Evolutionary conservation across 2,888 invertebrate species (phyloP).

Genomic region (Calameuta pallipes): DNA sequence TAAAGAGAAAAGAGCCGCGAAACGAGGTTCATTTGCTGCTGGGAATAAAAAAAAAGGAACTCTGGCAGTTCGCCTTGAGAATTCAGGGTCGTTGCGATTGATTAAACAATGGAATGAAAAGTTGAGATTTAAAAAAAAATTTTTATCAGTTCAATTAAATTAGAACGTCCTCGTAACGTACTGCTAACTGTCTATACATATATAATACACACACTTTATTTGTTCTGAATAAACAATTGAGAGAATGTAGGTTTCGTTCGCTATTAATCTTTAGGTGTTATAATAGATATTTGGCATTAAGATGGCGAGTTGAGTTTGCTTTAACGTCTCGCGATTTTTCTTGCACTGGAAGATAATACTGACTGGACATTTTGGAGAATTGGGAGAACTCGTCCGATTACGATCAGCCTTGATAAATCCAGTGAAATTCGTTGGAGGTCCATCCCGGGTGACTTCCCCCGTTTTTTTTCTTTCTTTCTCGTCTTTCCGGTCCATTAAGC

Average conservation of each 20-base stretch:
- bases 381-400: background rate
- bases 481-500: constrained; percentile 47
- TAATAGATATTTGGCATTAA: background rate
- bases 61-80: background rate
- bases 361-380: background rate
- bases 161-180: background rate
- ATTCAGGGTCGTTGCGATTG: background rate
- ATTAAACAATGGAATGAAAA: background rate
- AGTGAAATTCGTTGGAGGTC: constrained; percentile 6
- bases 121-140: background rate
- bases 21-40: background rate
- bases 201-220: no score
- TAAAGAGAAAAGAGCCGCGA: background rate
- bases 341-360: background rate
- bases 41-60: background rate
- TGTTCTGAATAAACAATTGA: background rate
- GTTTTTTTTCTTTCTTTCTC: constrained; percentile 30
- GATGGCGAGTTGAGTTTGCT: background rate
- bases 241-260: background rate
- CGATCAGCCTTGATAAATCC: background rate
- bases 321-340: background rate
- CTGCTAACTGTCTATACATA: no score
- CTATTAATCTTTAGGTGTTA: background rate
- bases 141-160: background rate
- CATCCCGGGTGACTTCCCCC: constrained; percentile 12